Percentiles rank a stretch among this genome's conserved stretches.
Evolutionary conservation across 1,140 invertebrate species (phyloP).

Genomic region (Pantala flavescens): DNA sequence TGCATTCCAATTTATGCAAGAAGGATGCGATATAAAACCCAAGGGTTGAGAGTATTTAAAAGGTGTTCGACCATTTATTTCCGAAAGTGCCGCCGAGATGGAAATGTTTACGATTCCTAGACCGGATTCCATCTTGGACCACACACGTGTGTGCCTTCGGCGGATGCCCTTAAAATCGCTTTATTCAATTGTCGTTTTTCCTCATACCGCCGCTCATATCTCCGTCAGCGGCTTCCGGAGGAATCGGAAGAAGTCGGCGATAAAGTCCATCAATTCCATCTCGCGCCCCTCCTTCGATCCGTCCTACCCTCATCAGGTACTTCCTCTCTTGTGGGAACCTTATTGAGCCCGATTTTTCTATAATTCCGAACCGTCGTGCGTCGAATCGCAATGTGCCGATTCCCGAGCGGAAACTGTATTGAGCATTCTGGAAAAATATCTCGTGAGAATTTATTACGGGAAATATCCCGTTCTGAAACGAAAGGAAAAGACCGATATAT

Average conservation of each 20-base stretch:
- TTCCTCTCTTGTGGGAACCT: background rate
- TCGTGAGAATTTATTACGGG: too few species aligned
- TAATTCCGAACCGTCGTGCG: too few species aligned
- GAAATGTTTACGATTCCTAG: background rate
- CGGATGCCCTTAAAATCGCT: background rate
- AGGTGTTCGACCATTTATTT: background rate
- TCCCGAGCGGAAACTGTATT: too few species aligned
- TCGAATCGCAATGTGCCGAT: too few species aligned
- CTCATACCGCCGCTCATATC: background rate
- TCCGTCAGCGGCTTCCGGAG: background rate
- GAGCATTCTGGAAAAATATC: too few species aligned
- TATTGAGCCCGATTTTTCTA: too few species aligned
- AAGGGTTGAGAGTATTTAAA: background rate
- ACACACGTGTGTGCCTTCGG: background rate
- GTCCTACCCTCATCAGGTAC: background rate
- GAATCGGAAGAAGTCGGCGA: background rate
- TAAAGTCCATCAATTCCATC: background rate
- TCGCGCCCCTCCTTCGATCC: background rate
- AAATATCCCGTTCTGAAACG: too few species aligned
- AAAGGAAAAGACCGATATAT: too few species aligned
- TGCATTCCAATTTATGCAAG: too few species aligned
- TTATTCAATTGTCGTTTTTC: background rate
- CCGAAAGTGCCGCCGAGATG: background rate
- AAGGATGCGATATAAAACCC: background rate
- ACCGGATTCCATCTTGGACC: constrained; percentile 3